These are phyloP conservation scores for Adelosebastes latens DNA, from an alignment of 2,797 vertebrate species.

Conservation along the genomic window DNA sequence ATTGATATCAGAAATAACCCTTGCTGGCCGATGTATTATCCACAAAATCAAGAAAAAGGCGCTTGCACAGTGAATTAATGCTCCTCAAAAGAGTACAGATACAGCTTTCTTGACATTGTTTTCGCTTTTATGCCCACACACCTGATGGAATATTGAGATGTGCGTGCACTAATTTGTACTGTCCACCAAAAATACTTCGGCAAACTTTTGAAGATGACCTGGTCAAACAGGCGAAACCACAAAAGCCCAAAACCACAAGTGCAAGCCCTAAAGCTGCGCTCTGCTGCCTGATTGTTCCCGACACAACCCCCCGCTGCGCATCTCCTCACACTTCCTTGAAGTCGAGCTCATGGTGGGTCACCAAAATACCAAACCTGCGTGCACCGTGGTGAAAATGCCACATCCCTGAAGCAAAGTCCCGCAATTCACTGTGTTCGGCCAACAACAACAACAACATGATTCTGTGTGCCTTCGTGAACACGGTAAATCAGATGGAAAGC, in stretches of 20 bases:
- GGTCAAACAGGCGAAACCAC: constrained; percentile 12
- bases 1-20: not conserved
- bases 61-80: not conserved
- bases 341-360: constrained; percentile 30
- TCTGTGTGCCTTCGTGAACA: not conserved
- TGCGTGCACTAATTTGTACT: not conserved
- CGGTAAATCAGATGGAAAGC: not conserved
- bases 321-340: constrained; percentile 31
- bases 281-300: constrained; percentile 31
- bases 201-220: not conserved
- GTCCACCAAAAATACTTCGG: not conserved
- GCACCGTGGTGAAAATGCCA: constrained; percentile 30
- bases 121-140: not conserved
- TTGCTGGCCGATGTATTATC: not conserved
- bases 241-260: not conserved
- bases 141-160: not conserved
- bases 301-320: constrained; percentile 10
- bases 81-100: not conserved
- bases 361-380: constrained; percentile 47
- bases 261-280: not conserved
- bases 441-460: not conserved
- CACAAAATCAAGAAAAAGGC: too few relatives aligned
- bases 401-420: constrained; percentile 16
- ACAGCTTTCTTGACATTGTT: not conserved
- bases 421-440: not conserved